Evolutionary conservation across 2,888 invertebrate species (phyloP).

Genomic region (Drosophila suboccidentalis): DNA sequence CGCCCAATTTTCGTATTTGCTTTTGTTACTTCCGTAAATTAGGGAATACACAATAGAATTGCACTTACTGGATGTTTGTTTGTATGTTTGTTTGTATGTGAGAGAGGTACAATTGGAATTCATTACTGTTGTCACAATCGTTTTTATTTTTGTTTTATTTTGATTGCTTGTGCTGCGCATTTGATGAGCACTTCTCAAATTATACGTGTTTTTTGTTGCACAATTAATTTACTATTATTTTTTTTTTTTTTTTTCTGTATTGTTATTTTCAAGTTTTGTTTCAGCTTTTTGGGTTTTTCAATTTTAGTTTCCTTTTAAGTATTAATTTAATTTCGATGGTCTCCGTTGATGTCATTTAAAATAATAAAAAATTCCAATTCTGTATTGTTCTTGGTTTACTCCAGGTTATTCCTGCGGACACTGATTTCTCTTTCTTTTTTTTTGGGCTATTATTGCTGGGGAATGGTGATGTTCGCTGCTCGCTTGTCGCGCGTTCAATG

Average conservation of each 20-base stretch:
- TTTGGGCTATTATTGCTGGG: constrained; percentile 31
- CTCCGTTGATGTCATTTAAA: constrained; percentile 56
- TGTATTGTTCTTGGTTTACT: constrained; percentile 9
- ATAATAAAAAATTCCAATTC: constrained; percentile 35
- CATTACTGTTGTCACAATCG: constrained; percentile 27
- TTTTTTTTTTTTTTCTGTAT: constrained; percentile 17
- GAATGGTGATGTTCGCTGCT: constrained; percentile 72
- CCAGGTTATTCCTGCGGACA: constrained; percentile 24
- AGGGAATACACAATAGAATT: constrained; percentile 25
- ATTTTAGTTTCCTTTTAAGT: constrained; percentile 26
- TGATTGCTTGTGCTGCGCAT: constrained; percentile 29
- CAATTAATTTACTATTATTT: constrained; percentile 63
- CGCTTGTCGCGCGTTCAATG: constrained; percentile 83
- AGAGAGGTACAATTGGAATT: constrained; percentile 27
- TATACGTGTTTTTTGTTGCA: constrained; percentile 24
- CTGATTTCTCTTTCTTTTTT: constrained; percentile 26
- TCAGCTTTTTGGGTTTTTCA: constrained; percentile 20
- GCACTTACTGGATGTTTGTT: constrained; percentile 19
- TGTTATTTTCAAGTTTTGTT: constrained; percentile 31
- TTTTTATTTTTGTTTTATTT: constrained; percentile 14
- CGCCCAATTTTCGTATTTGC: background rate
- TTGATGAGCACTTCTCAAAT: constrained; percentile 20
- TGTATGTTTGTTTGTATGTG: background rate
- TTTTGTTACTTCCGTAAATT: constrained; percentile 20
- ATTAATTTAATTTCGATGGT: constrained; percentile 20